Evolutionary conservation across 2,888 invertebrate genomes (phyloP).

Genomic region (Philereme vetulata): DNA sequence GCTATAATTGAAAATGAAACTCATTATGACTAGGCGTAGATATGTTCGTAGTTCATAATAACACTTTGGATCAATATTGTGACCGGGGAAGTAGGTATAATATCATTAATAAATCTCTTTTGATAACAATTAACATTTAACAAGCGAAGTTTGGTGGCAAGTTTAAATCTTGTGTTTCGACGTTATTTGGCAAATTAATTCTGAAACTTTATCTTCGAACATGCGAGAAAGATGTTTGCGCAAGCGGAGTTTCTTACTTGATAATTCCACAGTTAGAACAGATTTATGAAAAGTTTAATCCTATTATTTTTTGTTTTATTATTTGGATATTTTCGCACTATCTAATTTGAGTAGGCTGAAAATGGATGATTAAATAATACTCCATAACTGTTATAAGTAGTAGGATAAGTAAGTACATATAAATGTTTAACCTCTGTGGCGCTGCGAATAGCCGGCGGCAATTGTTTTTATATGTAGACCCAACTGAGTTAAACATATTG

Average conservation of each 20-base stretch:
- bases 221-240: conserved; percentile 74
- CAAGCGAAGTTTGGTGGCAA: conserved; percentile 72
- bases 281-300: neutral
- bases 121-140: conserved; percentile 77
- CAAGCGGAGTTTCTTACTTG: conserved; percentile 64
- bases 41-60: neutral
- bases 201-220: conserved; percentile 72
- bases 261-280: conserved; percentile 53
- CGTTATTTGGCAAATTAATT: conserved; percentile 80
- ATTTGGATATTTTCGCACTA: no score
- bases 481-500: no score
- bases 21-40: no score
- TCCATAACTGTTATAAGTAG: no score
- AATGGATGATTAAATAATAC: no score
- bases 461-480: no score
- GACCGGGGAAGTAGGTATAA: conserved; percentile 13
- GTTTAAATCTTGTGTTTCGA: conserved; percentile 77
- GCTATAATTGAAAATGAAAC: no score
- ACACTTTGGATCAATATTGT: conserved; percentile 13
- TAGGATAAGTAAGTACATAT: no score
- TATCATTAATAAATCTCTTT: conserved; percentile 53
- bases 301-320: no score
- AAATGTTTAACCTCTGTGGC: no score
- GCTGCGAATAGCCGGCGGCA: no score
- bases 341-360: no score